A percentile compares a stretch with the other conserved stretches of the same genome.
Evolutionary conservation across 2,888 invertebrate genomes (phyloP).

Genomic region (Microplitis deprimator): DNA sequence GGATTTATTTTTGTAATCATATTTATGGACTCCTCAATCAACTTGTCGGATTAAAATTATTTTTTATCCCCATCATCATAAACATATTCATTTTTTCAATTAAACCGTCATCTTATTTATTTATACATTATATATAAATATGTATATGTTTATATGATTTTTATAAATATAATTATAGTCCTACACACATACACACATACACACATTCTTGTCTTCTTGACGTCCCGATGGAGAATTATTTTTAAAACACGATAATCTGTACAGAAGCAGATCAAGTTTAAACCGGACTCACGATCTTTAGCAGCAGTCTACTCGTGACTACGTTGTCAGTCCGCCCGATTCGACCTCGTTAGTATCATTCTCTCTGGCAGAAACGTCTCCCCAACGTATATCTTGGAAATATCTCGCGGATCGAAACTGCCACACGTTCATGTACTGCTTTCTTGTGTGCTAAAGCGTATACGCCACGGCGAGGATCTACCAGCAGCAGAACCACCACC

Average conservation of each 20-base stretch:
- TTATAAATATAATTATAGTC: neutral
- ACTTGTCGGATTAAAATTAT: neutral
- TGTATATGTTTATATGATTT: neutral
- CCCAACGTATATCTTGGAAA: slow-evolving; percentile 29
- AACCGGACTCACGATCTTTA: slow-evolving; percentile 28
- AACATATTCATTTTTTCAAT: neutral
- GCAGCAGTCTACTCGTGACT: slow-evolving; percentile 14
- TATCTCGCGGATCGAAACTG: slow-evolving; percentile 19
- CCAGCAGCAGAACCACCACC: slow-evolving; percentile 15
- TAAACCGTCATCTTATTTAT: neutral
- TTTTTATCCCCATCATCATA: neutral
- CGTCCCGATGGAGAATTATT: neutral
- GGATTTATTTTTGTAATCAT: neutral
- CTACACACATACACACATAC: neutral
- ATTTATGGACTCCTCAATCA: neutral
- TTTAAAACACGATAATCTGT: slow-evolving; percentile 11
- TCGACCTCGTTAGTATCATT: slow-evolving; percentile 43
- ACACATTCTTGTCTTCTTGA: no score
- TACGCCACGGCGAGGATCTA: no score
- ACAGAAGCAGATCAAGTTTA: slow-evolving; percentile 20
- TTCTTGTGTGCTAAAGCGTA: no score
- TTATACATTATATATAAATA: neutral
- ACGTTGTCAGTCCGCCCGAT: slow-evolving; percentile 41
- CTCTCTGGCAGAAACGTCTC: slow-evolving; percentile 22
- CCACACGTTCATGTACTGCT: slow-evolving; percentile 1